Base-by-base conservation (phyloP, 1,140 invertebrate genomes). In the Vanessa atalanta region DNA sequence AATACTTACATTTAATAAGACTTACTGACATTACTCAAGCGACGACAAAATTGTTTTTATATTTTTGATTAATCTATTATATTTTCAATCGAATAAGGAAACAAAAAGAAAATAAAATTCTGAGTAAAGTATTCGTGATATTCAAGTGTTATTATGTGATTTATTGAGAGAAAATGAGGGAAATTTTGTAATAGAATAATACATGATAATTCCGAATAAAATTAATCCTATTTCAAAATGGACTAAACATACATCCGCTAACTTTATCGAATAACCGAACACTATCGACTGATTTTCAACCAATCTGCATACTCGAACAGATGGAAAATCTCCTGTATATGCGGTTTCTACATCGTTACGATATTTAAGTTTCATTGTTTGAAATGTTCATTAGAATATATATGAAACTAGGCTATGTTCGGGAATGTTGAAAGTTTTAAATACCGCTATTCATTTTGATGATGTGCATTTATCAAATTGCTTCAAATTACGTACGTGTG, bases 361-460 rank as follows among this genome's bases (percentile, higher is more conserved):
- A 70, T 71, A 64, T 65, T 71, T 65, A 71, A 64, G 60, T 65
- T 71, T 63, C 23, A 64, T 71, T 71, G 60, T 71, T 65, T 50
- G 69, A 65, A 60, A 53, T 53, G 47, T 64, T 64, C 60, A 65
- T 65, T 71, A 71, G 61, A 71, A 71, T 71, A 64, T 37, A 64
- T 71, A 37, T 53, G 53, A 69, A 51, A 69, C 14, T 51, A 55
- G n/a, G 53, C 53, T 23, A 15, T 11, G 57, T 15, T 61, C 55
- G 23, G 23, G 9, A 14, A 16, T 37, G 57, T 61, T 31, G 57
- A 37, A 61, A 61, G 23, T 61, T 61, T 61, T 61, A 61, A 61
- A 26, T 26, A 37, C 31, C 7, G 31, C 57, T 61, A 61, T 61
- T 61, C 23, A 61, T 61, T 43, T 61, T 43, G 23, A 61, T 61